Conservation (phyloP, 2,888 invertebrate genomes). For the Eumerus sabulonum region DNA sequence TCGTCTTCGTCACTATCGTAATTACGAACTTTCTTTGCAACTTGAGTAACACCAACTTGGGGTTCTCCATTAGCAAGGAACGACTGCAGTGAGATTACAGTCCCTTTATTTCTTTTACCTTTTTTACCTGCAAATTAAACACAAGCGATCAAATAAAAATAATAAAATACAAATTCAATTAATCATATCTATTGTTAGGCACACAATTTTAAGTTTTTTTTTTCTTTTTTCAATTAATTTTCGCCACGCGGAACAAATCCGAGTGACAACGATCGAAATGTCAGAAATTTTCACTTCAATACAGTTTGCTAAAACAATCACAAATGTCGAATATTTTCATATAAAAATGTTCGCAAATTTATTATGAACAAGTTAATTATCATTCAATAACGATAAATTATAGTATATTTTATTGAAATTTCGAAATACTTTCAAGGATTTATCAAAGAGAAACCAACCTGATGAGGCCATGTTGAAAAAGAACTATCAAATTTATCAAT, state of each 20-base stretch:
- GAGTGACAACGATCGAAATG: slow-evolving; percentile 24
- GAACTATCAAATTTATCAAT: slow-evolving; percentile 69
- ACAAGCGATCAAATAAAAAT: no score
- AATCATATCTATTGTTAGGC: slow-evolving; percentile 18
- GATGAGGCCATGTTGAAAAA: slow-evolving; percentile 85
- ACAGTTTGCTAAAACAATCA: slow-evolving; percentile 31
- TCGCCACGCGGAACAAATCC: slow-evolving; percentile 64
- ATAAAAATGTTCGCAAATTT: slow-evolving; percentile 11
- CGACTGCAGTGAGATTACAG: slow-evolving; percentile 88
- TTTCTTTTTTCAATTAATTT: slow-evolving; percentile 20
- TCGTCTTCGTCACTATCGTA: slow-evolving; percentile 88
- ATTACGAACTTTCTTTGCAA: slow-evolving; percentile 79
- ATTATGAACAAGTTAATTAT: not conserved
- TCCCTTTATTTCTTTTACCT: slow-evolving; percentile 92
- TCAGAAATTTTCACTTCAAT: slow-evolving; percentile 49
- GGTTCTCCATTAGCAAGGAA: slow-evolving; percentile 86
- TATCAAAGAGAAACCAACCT: slow-evolving; percentile 82
- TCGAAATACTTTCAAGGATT: slow-evolving; percentile 27
- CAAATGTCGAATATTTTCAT: slow-evolving; percentile 61
- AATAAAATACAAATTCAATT: no score
- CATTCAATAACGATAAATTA: not conserved
- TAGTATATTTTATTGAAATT: slow-evolving; percentile 5
- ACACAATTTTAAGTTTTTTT: slow-evolving; percentile 23
- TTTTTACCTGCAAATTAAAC: slow-evolving; percentile 84
- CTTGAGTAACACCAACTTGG: slow-evolving; percentile 79